These are phyloP conservation scores for Pelvicachromis taeniatus DNA, from an alignment of 2,113 vertebrate species.

Conservation along the genomic window DNA sequence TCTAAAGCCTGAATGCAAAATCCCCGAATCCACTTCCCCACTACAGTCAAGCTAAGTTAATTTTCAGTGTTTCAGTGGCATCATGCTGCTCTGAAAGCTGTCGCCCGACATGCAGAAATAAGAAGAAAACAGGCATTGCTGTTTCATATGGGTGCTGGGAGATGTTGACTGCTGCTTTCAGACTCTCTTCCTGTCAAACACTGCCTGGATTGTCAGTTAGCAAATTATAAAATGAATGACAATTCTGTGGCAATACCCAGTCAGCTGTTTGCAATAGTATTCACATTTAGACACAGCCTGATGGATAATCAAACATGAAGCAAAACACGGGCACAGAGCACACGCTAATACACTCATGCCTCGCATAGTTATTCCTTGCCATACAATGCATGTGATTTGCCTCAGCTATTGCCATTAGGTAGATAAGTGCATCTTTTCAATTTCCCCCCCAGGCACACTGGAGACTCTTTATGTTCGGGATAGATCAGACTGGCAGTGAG, in stretches of 20 bases:
- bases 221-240: conserved; percentile 36
- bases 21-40: neutral
- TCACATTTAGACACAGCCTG: conserved; percentile 24
- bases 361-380: conserved; percentile 41
- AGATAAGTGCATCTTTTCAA: conserved; percentile 68
- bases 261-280: conserved; percentile 16
- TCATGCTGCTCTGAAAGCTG: conserved; percentile 34
- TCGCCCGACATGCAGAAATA: conserved; percentile 16
- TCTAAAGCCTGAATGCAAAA: conserved; percentile 17
- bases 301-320: conserved; percentile 42
- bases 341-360: neutral
- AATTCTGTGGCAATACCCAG: conserved; percentile 27
- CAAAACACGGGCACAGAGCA: conserved; percentile 12
- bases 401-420: conserved; percentile 57
- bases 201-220: conserved; percentile 22
- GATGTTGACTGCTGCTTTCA: conserved; percentile 44
- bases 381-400: conserved; percentile 60
- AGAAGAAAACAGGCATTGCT: neutral
- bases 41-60: neutral
- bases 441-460: conserved; percentile 44
- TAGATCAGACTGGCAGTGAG: conserved; percentile 48
- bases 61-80: conserved; percentile 19
- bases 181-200: conserved; percentile 20
- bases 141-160: neutral
- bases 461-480: conserved; percentile 60